Conservation (phyloP, 2,113 vertebrate species). For the Steatornis caripensis region DNA sequence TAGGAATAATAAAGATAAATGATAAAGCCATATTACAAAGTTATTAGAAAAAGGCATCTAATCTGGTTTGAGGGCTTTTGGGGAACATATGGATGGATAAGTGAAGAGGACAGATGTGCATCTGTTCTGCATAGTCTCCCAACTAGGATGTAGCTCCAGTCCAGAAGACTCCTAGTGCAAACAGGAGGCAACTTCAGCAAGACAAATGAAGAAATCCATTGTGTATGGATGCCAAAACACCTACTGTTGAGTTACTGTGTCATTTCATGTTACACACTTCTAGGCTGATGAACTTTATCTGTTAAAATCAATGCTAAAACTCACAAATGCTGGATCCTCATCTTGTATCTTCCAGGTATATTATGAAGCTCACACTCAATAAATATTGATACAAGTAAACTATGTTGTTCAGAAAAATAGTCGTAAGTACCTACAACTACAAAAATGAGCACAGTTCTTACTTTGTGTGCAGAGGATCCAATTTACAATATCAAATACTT, state of each 20-base stretch:
- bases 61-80: background rate
- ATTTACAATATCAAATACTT: background rate
- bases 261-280: background rate
- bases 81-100: background rate
- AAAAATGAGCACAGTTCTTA: background rate
- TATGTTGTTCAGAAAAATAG: background rate
- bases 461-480: background rate
- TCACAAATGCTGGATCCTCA: background rate
- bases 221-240: background rate
- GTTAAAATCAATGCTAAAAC: background rate
- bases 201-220: background rate
- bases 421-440: background rate
- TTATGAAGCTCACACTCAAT: background rate
- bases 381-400: background rate
- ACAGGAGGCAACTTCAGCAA: background rate
- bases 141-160: background rate
- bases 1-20: background rate
- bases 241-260: background rate
- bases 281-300: background rate
- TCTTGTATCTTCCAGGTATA: background rate
- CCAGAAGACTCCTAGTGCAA: background rate
- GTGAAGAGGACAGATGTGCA: background rate
- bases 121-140: background rate
- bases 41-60: background rate
- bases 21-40: background rate